phyloP scores from a whole-genome alignment of 2,797 vertebrate species.

The Florisuga fusca region DNA sequence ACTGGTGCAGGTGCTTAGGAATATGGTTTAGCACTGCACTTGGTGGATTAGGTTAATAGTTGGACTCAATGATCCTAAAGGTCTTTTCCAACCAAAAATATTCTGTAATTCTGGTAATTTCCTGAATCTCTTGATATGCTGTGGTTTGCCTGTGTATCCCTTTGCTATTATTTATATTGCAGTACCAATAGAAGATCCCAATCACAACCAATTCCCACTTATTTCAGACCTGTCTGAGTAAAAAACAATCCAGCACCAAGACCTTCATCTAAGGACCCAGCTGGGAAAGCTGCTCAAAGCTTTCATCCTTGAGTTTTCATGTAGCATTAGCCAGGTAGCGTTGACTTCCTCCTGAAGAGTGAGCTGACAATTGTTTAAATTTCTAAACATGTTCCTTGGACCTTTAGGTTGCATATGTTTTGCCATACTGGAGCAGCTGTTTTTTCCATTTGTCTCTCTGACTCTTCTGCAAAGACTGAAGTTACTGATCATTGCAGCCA shows the following conservation, averaged over 20 bases:
- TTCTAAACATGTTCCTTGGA: neutral
- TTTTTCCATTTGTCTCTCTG: neutral
- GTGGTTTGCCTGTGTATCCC: neutral
- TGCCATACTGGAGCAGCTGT: rapidly evolving
- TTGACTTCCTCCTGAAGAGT: neutral
- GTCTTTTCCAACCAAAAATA: too few relatives aligned
- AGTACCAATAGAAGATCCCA: neutral
- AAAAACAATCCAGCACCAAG: neutral
- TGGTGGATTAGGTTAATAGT: too few relatives aligned
- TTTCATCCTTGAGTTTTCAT: neutral
- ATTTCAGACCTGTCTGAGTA: neutral
- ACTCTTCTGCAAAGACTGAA: neutral
- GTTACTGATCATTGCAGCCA: neutral
- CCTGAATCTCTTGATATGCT: neutral
- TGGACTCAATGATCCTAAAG: too few relatives aligned
- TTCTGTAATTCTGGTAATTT: neutral
- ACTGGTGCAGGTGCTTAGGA: too few relatives aligned
- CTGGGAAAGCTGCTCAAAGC: neutral
- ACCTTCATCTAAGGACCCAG: neutral
- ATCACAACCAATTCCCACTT: neutral
- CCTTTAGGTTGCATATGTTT: neutral
- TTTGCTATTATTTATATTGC: neutral
- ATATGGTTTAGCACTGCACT: too few relatives aligned
- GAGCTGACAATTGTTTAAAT: neutral
- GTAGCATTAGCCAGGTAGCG: neutral